Percentiles rank a stretch among this genome's conserved stretches.
phyloP scores from a whole-genome alignment of 2,113 vertebrate species.

The Oryzias javanicus region DNA sequence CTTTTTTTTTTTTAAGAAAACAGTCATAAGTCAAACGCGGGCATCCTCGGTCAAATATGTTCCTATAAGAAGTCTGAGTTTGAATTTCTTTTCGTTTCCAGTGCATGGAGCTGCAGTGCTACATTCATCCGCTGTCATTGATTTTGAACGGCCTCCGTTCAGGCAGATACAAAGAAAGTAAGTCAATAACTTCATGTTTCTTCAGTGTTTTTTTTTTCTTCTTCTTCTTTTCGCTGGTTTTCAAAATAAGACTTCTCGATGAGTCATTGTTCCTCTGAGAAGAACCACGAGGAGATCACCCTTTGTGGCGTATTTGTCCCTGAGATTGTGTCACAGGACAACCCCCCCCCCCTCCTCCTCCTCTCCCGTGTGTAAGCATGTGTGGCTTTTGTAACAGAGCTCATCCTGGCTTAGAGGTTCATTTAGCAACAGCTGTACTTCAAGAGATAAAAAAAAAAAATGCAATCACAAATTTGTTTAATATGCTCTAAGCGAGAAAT shows the following conservation, averaged over 20 bases:
- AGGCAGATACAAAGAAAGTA: constrained; percentile 80
- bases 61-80: neutral
- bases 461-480: neutral
- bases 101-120: constrained; percentile 79
- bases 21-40: neutral
- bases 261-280: neutral
- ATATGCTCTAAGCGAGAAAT: neutral
- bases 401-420: constrained; percentile 2
- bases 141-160: constrained; percentile 80
- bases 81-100: constrained; percentile 49
- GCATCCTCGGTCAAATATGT: neutral
- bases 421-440: neutral
- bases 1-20: constrained; percentile 27
- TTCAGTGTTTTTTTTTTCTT: neutral
- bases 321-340: constrained; percentile 39
- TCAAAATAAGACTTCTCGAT: too few species aligned
- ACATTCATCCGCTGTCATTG: constrained; percentile 78
- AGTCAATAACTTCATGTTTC: constrained; percentile 48
- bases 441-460: constrained; percentile 7
- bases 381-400: constrained; percentile 11
- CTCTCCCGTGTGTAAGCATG: constrained; percentile 36
- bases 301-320: constrained; percentile 17
- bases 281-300: constrained; percentile 22
- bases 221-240: neutral
- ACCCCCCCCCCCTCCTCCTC: constrained; percentile 43